Percentiles rank a stretch among this genome's conserved stretches.
phyloP scores from a whole-genome alignment of 2,113 vertebrate genomes.

The Symphodus melops region DNA sequence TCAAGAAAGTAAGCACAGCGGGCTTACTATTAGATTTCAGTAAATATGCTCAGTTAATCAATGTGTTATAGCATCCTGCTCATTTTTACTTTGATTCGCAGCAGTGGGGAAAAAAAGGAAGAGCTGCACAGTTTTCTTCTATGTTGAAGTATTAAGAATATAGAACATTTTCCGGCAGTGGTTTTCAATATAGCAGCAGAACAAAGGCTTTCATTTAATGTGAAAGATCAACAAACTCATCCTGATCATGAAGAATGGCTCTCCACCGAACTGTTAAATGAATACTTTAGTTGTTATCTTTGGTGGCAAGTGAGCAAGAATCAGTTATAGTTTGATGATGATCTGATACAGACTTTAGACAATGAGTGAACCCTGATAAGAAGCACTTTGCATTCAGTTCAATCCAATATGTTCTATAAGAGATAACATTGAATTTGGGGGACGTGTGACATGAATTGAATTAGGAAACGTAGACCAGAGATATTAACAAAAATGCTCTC shows the following conservation, averaged over 20 bases:
- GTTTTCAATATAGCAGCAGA: too few relatives aligned
- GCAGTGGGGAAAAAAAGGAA: too few relatives aligned
- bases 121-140: too few relatives aligned
- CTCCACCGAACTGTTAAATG: neutral
- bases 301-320: too few relatives aligned
- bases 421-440: neutral
- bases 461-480: constrained; percentile 14
- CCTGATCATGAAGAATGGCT: neutral
- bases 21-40: neutral
- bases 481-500: neutral
- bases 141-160: too few relatives aligned
- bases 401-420: constrained; percentile 9
- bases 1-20: neutral
- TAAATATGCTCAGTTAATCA: neutral
- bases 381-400: too few relatives aligned
- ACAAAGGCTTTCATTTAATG: too few relatives aligned
- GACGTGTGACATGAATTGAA: too few relatives aligned
- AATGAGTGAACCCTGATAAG: too few relatives aligned
- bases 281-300: neutral
- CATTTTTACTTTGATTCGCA: neutral
- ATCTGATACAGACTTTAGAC: too few relatives aligned
- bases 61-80: neutral
- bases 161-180: too few relatives aligned
- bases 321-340: too few relatives aligned
- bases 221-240: neutral